phyloP scores from a whole-genome alignment of 2,888 invertebrate species.

The Temnothorax ravouxi region DNA sequence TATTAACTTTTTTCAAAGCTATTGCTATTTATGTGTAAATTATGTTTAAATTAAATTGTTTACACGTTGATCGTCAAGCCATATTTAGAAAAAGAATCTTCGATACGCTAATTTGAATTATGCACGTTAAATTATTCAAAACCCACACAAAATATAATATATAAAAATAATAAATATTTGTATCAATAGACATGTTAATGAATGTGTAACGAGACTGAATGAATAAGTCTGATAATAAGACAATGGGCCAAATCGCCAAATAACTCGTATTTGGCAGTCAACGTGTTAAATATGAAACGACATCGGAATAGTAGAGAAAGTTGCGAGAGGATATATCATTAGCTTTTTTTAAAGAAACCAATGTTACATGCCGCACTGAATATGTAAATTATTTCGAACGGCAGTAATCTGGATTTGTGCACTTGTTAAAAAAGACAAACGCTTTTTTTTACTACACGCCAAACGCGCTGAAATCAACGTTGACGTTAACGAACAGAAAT shows the following conservation, averaged over 20 bases:
- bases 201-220: too few relatives aligned
- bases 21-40: not conserved
- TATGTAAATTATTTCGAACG: not conserved
- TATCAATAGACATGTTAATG: too few relatives aligned
- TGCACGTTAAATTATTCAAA: too few relatives aligned
- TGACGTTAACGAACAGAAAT: not conserved
- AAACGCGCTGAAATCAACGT: not conserved
- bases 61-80: too few relatives aligned
- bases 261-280: too few relatives aligned
- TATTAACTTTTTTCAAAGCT: not conserved
- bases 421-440: conserved; percentile 2
- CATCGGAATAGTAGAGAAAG: not conserved
- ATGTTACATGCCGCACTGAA: not conserved
- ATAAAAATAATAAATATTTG: too few relatives aligned
- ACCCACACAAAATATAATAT: too few relatives aligned
- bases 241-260: too few relatives aligned
- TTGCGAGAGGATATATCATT: not conserved
- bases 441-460: not conserved
- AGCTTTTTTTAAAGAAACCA: not conserved
- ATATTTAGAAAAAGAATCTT: too few relatives aligned
- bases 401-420: not conserved
- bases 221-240: too few relatives aligned
- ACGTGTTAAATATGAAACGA: not conserved
- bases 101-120: too few relatives aligned
- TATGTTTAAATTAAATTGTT: not conserved